Evolutionary conservation across 2,888 invertebrate species (phyloP).

Genomic region (Heliconius sara): DNA sequence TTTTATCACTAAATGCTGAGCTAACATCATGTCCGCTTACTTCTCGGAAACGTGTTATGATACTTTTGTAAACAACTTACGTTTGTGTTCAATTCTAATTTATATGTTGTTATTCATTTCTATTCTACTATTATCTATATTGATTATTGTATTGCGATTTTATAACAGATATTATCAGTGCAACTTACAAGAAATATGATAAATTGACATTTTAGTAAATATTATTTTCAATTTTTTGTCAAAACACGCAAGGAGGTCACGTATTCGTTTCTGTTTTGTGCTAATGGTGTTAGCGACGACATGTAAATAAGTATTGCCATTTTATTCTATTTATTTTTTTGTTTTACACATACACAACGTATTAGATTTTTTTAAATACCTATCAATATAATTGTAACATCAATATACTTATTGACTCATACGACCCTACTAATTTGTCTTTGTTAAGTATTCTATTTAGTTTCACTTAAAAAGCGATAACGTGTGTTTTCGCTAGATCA

Average conservation of each 20-base stretch:
- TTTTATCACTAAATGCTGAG: slow-evolving; percentile 49
- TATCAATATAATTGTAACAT: slow-evolving; percentile 47
- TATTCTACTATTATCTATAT: background rate
- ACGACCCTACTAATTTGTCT: background rate
- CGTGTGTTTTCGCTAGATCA: slow-evolving; percentile 6
- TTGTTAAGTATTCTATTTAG: background rate
- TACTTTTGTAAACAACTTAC: slow-evolving; percentile 21
- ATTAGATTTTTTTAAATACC: slow-evolving; percentile 55
- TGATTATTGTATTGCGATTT: background rate
- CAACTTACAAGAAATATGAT: slow-evolving; percentile 56
- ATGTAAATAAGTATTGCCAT: slow-evolving; percentile 69
- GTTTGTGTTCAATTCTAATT: background rate
- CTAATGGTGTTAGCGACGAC: slow-evolving; percentile 77
- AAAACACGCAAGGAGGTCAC: slow-evolving; percentile 78
- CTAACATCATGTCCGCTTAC: slow-evolving; percentile 39
- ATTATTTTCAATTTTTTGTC: slow-evolving; percentile 52
- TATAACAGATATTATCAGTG: background rate
- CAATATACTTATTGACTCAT: slow-evolving; percentile 17
- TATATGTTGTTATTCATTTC: background rate
- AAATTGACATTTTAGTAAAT: slow-evolving; percentile 53
- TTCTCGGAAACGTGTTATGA: slow-evolving; percentile 35
- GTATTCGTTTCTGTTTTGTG: slow-evolving; percentile 78
- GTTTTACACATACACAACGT: slow-evolving; percentile 61
- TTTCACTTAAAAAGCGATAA: slow-evolving; percentile 17
- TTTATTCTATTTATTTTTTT: slow-evolving; percentile 53